Percentiles rank a stretch among this genome's conserved stretches.
Conservation (phyloP, 2,113 vertebrate genomes). For the Bos taurus region DNA sequence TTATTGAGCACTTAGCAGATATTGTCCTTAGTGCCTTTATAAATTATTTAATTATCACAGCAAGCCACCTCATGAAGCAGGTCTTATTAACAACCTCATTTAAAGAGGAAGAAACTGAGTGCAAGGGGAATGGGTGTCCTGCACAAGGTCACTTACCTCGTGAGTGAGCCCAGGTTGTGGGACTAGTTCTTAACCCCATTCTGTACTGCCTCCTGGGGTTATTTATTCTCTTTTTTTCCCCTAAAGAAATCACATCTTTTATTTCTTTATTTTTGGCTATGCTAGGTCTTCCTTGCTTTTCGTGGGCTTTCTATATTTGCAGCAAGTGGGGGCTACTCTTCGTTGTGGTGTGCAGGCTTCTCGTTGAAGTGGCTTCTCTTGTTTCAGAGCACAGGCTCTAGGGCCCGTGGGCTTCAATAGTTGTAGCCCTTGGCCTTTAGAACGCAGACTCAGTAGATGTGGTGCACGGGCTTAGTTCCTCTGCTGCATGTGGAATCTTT, state of each 20-base stretch:
- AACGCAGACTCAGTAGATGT: background rate
- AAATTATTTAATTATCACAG: constrained; percentile 6
- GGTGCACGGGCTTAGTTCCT: background rate
- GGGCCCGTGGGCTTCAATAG: background rate
- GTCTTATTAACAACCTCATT: background rate
- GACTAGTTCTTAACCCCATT: background rate
- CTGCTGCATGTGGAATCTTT: background rate
- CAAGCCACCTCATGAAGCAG: background rate
- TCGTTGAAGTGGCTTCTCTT: background rate
- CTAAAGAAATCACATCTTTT: background rate
- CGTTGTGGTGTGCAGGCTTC: background rate
- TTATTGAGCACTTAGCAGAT: background rate
- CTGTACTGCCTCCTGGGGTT: background rate
- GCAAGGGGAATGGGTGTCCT: background rate
- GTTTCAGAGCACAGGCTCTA: background rate
- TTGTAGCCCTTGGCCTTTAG: background rate
- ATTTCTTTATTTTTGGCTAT: background rate
- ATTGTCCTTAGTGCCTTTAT: background rate
- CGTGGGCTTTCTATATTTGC: background rate
- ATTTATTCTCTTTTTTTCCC: background rate
- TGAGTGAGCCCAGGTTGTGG: background rate
- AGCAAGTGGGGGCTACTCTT: background rate
- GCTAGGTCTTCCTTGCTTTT: background rate
- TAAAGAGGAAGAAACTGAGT: background rate
- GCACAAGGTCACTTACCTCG: background rate